Evolutionary conservation across 1,140 invertebrate species (phyloP).

Genomic region (Agrypnia vestita): DNA sequence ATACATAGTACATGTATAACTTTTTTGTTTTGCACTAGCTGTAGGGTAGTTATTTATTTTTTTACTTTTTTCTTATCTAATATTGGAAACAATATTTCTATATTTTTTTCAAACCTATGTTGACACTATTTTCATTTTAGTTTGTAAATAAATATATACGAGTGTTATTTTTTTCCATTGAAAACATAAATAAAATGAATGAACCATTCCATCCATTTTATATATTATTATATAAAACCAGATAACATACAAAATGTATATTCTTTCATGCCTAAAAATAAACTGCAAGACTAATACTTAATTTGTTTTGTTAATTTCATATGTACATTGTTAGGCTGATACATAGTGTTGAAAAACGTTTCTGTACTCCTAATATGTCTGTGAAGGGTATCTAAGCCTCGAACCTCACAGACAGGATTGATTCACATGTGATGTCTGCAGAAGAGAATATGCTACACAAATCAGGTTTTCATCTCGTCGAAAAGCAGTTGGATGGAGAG

Average conservation of each 20-base stretch:
- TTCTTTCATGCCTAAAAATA: conserved; percentile 47
- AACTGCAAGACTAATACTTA: conserved; percentile 31
- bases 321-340: not conserved
- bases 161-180: conserved; percentile 4
- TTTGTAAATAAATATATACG: conserved; percentile 15
- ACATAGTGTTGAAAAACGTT: conserved; percentile 8
- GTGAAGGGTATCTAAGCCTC: too few relatives aligned
- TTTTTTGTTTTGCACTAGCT: conserved; percentile 15
- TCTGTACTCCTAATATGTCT: too few relatives aligned
- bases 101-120: conserved; percentile 1
- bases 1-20: conserved; percentile 5
- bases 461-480: too few relatives aligned
- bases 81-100: conserved; percentile 20
- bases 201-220: conserved; percentile 44
- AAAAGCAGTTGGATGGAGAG: too few relatives aligned
- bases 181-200: conserved; percentile 32
- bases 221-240: conserved; percentile 18
- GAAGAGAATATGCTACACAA: too few relatives aligned
- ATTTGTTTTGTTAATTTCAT: not conserved
- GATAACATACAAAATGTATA: conserved; percentile 42
- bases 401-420: too few relatives aligned
- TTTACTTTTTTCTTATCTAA: conserved; percentile 12
- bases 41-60: conserved; percentile 41
- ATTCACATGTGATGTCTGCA: too few relatives aligned
- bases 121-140: conserved; percentile 12